Base-by-base conservation (phyloP, 2,888 invertebrate genomes). In the Charanyca ferruginea region DNA sequence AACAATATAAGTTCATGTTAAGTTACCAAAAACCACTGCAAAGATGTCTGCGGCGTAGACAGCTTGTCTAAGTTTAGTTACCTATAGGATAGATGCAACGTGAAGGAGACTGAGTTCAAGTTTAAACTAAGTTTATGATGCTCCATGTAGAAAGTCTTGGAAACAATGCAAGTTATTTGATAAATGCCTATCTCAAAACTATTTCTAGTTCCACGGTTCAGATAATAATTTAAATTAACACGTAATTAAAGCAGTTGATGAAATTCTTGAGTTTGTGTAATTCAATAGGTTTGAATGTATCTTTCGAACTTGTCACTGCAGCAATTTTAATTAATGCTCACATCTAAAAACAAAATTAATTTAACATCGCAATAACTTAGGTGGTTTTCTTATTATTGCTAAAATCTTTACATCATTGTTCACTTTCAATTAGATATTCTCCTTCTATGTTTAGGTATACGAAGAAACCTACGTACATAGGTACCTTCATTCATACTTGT, bases 21-120 rank as follows among this genome's bases (percentile, higher is more conserved):
- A n/a, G 69, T 78, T 74, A 52, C 61, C 74, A 68, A 82, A 83
- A 82, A 76, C 77, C 79, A 44, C 67, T 59, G 61, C 62, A 73
- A 73, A 81, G 70, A 73, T 68, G 61, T 65, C 55, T 72, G 69
- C 54, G 75, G 79, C 25, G 47, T 58, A 74, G 69, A 78, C 72
- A 71, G 63, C 72, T 68, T 80, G 68, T 77, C 66, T 47, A 68
- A 77, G 48, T 80, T 80, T 57, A 8, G 57, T 58, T 45, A 51
- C 28, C 42, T 45, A 35, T 51, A 35, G 48, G 44, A 45, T 45
- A 41, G 44, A 55, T 79, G 44, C 77, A 67, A 23, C 44, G 47
- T 79, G 51, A 65, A 32, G 25, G 23, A 45, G 54, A 44, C 9
- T 25, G n/a, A 4, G 25, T 32, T 42, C n/a, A 57, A 66, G 23